Evolutionary conservation across 35 echinoderm and acorn worm species (phyloP).

Genomic region (Holothuria glaberrima): DNA sequence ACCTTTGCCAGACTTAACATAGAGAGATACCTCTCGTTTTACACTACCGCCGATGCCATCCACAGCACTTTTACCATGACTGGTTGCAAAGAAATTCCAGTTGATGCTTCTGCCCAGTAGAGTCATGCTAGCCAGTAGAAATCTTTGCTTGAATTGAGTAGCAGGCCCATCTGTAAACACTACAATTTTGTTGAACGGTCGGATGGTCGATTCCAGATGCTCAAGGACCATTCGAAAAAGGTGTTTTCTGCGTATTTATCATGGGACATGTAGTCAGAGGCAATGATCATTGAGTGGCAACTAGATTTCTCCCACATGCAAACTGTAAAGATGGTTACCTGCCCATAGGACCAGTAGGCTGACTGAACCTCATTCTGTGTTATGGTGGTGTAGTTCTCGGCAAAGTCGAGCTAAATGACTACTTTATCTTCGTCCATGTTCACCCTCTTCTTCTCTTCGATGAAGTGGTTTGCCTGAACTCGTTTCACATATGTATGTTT

Average conservation of each 20-base stretch:
- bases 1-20: background rate
- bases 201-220: background rate
- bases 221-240: conserved; percentile 31
- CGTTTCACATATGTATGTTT: too few species aligned
- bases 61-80: conserved; percentile 60
- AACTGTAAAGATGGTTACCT: too few species aligned
- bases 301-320: too few species aligned
- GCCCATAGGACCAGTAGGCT: conserved; percentile 24
- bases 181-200: background rate
- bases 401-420: conserved; percentile 41
- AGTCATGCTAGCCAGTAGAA: conserved; percentile 1
- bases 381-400: conserved; percentile 41
- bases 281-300: conserved; percentile 29
- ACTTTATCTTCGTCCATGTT: conserved; percentile 11
- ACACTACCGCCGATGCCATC: conserved; percentile 56
- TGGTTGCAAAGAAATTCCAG: conserved; percentile 65
- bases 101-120: background rate
- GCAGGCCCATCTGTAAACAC: conserved; percentile 49
- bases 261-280: conserved; percentile 37
- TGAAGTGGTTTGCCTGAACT: too few species aligned
- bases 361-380: conserved; percentile 38
- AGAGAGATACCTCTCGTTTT: conserved; percentile 16
- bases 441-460: background rate
- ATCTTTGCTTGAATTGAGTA: conserved; percentile 52
- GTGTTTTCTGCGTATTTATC: conserved; percentile 46